Percentiles rank a stretch among this genome's conserved stretches.
Conservation (phyloP, 2,797 vertebrate genomes). For the Gymnothorax javanicus region DNA sequence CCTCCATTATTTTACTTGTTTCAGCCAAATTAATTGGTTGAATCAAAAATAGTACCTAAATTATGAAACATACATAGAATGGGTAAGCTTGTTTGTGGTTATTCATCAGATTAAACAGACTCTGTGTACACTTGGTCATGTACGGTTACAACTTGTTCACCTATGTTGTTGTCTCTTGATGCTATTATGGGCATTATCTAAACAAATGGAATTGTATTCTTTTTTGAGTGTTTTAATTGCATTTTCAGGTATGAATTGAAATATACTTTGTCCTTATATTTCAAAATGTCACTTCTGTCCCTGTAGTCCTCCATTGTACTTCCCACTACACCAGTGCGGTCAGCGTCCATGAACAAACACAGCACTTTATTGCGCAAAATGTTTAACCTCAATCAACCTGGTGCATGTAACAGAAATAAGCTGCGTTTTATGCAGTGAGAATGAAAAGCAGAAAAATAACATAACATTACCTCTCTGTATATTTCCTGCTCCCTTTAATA, state of each 20-base stretch:
- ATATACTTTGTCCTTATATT: too few species aligned
- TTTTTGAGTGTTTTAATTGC: too few species aligned
- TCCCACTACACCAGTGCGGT: neutral
- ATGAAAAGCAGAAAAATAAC: neutral
- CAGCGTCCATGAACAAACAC: neutral
- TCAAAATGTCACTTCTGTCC: neutral
- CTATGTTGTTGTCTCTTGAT: too few species aligned
- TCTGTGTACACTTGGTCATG: neutral
- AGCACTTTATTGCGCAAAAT: neutral
- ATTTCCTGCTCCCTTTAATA: neutral
- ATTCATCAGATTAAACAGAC: constrained; percentile 44
- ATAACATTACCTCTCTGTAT: neutral
- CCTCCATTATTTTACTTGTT: neutral
- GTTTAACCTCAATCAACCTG: neutral
- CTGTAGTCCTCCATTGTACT: neutral
- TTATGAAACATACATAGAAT: constrained; percentile 37
- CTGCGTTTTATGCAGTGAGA: neutral
- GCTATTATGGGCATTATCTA: too few species aligned
- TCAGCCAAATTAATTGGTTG: constrained; percentile 31
- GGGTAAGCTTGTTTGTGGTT: constrained; percentile 28
- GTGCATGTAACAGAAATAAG: neutral
- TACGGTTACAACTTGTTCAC: neutral
- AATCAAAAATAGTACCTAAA: constrained; percentile 22
- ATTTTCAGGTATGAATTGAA: too few species aligned
- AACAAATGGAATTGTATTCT: too few species aligned